Conservation (phyloP, 1,140 invertebrate genomes). For the Leptestheria dahalacensis region DNA sequence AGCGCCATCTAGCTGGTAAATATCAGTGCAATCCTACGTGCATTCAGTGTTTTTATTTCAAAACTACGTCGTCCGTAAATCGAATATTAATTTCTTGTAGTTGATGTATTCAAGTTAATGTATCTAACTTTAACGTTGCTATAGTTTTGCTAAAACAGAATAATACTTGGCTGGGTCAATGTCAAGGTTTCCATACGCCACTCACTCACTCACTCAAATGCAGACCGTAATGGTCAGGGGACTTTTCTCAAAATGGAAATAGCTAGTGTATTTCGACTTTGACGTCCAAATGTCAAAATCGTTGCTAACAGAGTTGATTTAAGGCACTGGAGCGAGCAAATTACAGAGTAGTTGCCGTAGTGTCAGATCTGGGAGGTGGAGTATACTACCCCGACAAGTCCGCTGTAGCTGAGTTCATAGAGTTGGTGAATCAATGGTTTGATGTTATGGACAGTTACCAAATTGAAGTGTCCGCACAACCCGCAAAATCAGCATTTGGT, state of each 20-base stretch:
- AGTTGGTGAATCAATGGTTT: neutral
- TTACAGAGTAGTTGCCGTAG: slow-evolving; percentile 17
- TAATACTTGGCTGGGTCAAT: too few species aligned
- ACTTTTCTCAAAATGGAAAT: slow-evolving; percentile 25
- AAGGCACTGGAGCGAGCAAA: slow-evolving; percentile 11
- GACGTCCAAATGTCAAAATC: slow-evolving; percentile 22
- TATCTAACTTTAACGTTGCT: too few species aligned
- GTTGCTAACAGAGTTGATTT: slow-evolving; percentile 17
- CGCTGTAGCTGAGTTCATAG: neutral
- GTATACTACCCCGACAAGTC: neutral
- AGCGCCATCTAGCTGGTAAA: too few species aligned
- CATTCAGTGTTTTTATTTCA: too few species aligned
- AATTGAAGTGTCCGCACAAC: neutral
- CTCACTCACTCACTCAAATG: slow-evolving; percentile 12
- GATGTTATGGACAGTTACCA: neutral
- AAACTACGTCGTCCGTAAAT: too few species aligned
- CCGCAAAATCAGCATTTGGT: neutral
- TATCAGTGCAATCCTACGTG: too few species aligned
- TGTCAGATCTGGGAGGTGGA: slow-evolving; percentile 14
- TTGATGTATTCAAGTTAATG: too few species aligned
- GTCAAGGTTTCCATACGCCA: too few species aligned
- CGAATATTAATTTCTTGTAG: too few species aligned
- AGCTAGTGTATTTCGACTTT: slow-evolving; percentile 25
- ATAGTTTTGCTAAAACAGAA: too few species aligned
- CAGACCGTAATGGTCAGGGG: slow-evolving; percentile 19